Conservation (phyloP, 2,888 invertebrate genomes). For the Caradrina clavipalpis region DNA sequence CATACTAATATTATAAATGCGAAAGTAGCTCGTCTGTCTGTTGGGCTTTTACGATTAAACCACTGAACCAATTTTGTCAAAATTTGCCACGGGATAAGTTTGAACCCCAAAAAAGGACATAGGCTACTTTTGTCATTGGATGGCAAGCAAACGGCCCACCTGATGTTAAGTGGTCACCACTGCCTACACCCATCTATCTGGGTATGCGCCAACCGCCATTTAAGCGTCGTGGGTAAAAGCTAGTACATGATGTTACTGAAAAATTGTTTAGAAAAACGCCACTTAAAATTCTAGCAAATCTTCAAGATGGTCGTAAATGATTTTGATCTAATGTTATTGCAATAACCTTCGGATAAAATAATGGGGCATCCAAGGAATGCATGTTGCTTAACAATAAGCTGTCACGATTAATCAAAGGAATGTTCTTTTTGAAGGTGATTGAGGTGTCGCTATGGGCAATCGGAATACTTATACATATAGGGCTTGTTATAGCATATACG, state of each 20-base stretch:
- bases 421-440: conserved; percentile 44
- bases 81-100: too few relatives aligned
- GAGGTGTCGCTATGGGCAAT: conserved; percentile 9
- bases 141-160: too few relatives aligned
- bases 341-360: conserved; percentile 31
- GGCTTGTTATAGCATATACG: conserved; percentile 14
- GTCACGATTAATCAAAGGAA: conserved; percentile 51
- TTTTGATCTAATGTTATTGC: conserved; percentile 11
- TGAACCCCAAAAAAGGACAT: too few relatives aligned
- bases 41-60: too few relatives aligned
- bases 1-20: too few relatives aligned
- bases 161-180: too few relatives aligned
- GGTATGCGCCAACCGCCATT: too few relatives aligned
- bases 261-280: conserved; percentile 7
- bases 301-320: conserved; percentile 1
- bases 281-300: conserved; percentile 5
- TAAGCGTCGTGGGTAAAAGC: too few relatives aligned
- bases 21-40: too few relatives aligned
- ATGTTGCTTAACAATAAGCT: conserved; percentile 33
- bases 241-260: conserved; percentile 5
- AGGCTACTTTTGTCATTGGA: too few relatives aligned
- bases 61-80: too few relatives aligned
- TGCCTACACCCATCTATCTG: too few relatives aligned
- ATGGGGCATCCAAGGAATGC: conserved; percentile 43
- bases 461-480: conserved; percentile 13